Conservation (phyloP, 1,140 invertebrate species). For the Hylyphantes graminicola region DNA sequence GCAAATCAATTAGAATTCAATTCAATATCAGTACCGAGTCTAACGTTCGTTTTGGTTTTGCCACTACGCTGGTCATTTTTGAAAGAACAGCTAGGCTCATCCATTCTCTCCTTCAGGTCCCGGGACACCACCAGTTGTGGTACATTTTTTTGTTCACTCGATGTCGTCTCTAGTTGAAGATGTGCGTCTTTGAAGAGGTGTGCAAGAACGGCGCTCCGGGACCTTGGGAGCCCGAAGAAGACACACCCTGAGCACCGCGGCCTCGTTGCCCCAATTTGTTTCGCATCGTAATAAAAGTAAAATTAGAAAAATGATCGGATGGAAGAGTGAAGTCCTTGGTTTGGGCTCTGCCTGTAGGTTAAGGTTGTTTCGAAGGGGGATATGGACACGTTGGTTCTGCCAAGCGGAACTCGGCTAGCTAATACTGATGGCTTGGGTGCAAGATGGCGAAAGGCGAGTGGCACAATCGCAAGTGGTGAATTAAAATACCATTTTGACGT, state of each 20-base stretch:
- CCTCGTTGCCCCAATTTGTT: constrained; percentile 60
- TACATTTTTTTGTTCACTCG: background rate
- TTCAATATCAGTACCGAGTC: too few species aligned
- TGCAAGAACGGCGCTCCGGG: background rate
- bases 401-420: background rate
- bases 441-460: background rate
- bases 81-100: too few species aligned
- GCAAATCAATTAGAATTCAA: too few species aligned
- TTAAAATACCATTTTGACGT: too few species aligned
- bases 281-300: constrained; percentile 39
- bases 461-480: too few species aligned
- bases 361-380: constrained; percentile 33
- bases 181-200: too few species aligned
- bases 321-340: constrained; percentile 52
- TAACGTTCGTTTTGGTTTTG: too few species aligned
- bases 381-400: constrained; percentile 20
- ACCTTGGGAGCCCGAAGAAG: constrained; percentile 49
- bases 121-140: too few species aligned
- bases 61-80: too few species aligned
- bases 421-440: background rate
- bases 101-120: too few species aligned
- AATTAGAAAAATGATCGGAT: constrained; percentile 51
- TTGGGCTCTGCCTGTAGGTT: constrained; percentile 30
- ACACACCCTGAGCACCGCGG: constrained; percentile 49
- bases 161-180: too few species aligned